Conservation (phyloP, 1,140 invertebrate species). For the Leptopilina clavipes region DNA sequence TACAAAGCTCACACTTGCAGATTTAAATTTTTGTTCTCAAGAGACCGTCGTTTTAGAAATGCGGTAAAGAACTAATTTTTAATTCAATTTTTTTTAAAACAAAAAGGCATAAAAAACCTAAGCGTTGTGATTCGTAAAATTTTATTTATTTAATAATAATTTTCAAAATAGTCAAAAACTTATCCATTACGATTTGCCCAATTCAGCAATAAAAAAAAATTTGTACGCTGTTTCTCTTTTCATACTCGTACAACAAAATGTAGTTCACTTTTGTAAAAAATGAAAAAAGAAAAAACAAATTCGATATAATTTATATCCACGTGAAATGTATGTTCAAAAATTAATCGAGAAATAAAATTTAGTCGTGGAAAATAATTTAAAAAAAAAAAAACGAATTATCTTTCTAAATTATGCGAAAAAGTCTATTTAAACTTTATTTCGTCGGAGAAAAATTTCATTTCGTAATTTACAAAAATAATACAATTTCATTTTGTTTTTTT, state of each 20-base stretch:
- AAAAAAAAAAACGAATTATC: constrained; percentile 33
- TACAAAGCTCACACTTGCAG: constrained; percentile 83
- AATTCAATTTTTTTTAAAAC: constrained; percentile 58
- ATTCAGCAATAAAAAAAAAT: constrained; percentile 55
- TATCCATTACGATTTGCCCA: background rate
- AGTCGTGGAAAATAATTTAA: constrained; percentile 44
- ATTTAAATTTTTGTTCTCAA: constrained; percentile 91
- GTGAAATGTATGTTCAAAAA: constrained; percentile 59
- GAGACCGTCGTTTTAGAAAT: constrained; percentile 95
- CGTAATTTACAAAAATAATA: constrained; percentile 37
- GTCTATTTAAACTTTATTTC: too few relatives aligned
- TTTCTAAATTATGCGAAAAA: background rate
- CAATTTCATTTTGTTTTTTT: background rate
- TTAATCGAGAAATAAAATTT: constrained; percentile 45
- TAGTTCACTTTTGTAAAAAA: constrained; percentile 64
- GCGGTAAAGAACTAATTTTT: constrained; percentile 78
- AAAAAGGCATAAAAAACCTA: constrained; percentile 61
- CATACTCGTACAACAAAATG: constrained; percentile 55
- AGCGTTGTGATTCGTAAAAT: constrained; percentile 67
- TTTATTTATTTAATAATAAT: constrained; percentile 72
- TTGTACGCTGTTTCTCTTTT: constrained; percentile 60
- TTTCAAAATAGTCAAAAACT: background rate
- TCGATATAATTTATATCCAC: constrained; percentile 48
- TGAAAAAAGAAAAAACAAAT: background rate
- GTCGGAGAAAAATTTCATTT: background rate